Evolutionary conservation across 1,140 invertebrate genomes (phyloP), one percentile per base, ranked within the genome.

Genomic region (Nautilus pompilius): DNA sequence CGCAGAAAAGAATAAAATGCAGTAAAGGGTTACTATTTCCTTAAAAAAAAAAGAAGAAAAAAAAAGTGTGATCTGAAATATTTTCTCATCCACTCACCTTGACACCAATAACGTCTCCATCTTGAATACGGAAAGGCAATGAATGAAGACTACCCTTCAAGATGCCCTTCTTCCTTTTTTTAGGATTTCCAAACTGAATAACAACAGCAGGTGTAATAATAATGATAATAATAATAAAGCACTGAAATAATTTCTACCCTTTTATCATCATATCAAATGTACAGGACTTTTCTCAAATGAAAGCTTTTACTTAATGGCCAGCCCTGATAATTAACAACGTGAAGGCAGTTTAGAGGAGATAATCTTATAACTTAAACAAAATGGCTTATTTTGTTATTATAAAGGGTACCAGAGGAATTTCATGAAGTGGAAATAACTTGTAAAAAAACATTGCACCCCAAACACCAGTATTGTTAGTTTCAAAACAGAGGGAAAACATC

Each of bases 91-190:
- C 2, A 24, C 28, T 53, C 66, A 78, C 76, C 71, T 77, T 78
- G 0, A 77, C 71, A 13, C 76, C 79, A 49, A 80, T 74, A 17
- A 71, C 63, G 64, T 79, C 76, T 2, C 79, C 79, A 68, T 80
- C 79, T 30, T 69, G 67, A 13, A 80, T 69, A 60, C 73, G 56
- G 58, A 70, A 79, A 13, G 79, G 79, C 20, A 74, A 65, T 26
- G 70, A 72, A 51, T 69, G 62, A 6, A 79, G 62, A 61, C 77
- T 77, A 17, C 62, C 65, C 48, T 76, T 77, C 29, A 53, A 33
- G 24, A 48, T 49, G 48, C 45, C 48, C 32, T 63, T 67, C 57
- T 73, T 72, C 28, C 61, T 70, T 58, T 72, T 74, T 24, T 67
- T 69, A 56, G 66, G 65, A n/a, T 68, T 63, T 22, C 59, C 55